phyloP scores from a whole-genome alignment of 1,140 invertebrate genomes.

The Psilanteris sp. region DNA sequence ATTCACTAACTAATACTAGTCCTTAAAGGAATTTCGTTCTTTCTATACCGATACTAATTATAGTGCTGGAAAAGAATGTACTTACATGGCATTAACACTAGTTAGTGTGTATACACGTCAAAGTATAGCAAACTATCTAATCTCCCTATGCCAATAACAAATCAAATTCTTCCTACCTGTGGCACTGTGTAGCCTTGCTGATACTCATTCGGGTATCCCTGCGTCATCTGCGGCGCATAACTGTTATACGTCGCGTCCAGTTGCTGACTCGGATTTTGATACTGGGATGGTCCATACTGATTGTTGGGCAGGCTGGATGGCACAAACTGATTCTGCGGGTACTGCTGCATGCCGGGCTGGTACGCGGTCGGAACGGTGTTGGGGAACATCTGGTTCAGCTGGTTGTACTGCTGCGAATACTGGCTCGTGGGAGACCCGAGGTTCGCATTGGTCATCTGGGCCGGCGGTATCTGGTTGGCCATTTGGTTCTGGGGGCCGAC shows the following conservation, averaged over 20 bases:
- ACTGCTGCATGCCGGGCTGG: conserved; percentile 59
- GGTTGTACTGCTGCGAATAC: conserved; percentile 61
- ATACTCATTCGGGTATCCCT: conserved; percentile 73
- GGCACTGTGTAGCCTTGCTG: conserved; percentile 71
- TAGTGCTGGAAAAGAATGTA: no score
- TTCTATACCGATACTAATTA: no score
- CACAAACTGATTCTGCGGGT: conserved; percentile 63
- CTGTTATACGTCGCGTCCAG: conserved; percentile 67
- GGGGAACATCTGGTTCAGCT: conserved; percentile 63
- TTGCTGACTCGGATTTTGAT: conserved; percentile 65
- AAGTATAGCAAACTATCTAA: no score
- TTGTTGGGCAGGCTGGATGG: conserved; percentile 55
- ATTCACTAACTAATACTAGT: no score
- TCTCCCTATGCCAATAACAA: no score
- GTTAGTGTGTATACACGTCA: no score
- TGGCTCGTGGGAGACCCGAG: conserved; percentile 55
- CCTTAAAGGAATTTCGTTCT: no score
- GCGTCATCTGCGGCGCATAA: conserved; percentile 60
- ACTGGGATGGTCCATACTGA: conserved; percentile 66
- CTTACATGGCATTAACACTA: no score
- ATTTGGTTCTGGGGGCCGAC: conserved; percentile 65
- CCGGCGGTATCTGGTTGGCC: conserved; percentile 62
- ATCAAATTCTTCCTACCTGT: no score
- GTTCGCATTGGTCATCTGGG: no score
- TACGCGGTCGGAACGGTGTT: conserved; percentile 66